phyloP scores from a whole-genome alignment of 2,113 vertebrate species.

The Peromyscus leucopus region DNA sequence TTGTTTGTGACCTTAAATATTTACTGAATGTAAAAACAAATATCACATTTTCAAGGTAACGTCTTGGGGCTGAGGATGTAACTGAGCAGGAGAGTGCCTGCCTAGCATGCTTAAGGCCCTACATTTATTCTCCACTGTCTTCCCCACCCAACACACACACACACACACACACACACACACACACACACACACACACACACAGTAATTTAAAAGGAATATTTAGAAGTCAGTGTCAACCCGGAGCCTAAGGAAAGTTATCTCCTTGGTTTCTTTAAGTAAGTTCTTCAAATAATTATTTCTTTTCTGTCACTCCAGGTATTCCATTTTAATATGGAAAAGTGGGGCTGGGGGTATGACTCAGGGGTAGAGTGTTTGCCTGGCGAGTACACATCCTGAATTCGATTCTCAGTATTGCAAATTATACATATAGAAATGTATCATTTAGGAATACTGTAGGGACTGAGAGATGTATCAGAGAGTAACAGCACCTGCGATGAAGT shows the following conservation, averaged over 20 bases:
- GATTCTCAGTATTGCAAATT: neutral
- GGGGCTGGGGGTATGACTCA: neutral
- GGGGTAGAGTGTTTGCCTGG: neutral
- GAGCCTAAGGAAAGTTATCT: neutral
- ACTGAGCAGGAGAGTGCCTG: neutral
- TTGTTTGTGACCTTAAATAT: constrained; percentile 56
- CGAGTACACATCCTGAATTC: neutral
- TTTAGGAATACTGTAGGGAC: neutral
- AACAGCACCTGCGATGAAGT: neutral
- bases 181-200: neutral
- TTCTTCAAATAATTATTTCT: neutral
- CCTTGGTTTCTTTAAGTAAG: neutral
- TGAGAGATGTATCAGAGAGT: neutral
- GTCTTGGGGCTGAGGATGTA: neutral
- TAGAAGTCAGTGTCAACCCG: neutral
- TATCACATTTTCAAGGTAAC: neutral
- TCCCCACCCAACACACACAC: neutral
- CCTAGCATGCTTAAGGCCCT: neutral
- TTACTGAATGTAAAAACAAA: constrained; percentile 37
- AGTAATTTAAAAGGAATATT: neutral
- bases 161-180: neutral
- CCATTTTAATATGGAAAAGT: neutral
- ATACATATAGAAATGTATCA: neutral
- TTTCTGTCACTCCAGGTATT: neutral
- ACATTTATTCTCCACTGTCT: neutral